Percentiles rank a stretch among this genome's conserved stretches.
These are phyloP conservation scores for Cerceris rybyensis DNA, from an alignment of 2,888 invertebrate species.

Conservation along the genomic window DNA sequence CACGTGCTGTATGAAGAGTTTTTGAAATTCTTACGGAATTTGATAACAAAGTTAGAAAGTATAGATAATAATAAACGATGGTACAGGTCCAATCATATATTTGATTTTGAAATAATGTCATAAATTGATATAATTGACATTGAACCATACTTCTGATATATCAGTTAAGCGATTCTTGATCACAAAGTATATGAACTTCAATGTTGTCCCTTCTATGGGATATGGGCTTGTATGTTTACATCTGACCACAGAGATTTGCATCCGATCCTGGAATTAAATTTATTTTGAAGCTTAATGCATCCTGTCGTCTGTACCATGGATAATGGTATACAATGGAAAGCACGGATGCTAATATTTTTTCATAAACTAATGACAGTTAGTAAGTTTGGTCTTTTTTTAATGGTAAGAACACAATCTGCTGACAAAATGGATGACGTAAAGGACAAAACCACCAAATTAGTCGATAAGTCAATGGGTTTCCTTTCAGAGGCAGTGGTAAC, in stretches of 20 bases:
- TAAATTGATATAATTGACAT: background rate
- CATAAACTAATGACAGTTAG: constrained; percentile 62
- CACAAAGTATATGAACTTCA: constrained; percentile 34
- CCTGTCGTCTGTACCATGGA: constrained; percentile 62
- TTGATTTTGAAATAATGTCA: background rate
- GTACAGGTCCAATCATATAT: background rate
- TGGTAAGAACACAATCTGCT: constrained; percentile 60
- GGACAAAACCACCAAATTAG: constrained; percentile 51
- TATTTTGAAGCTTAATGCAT: constrained; percentile 64
- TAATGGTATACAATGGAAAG: constrained; percentile 60
- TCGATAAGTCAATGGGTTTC: constrained; percentile 72
- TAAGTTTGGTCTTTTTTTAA: constrained; percentile 62
- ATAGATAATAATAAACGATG: background rate
- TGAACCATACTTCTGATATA: background rate
- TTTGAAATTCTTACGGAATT: too few relatives aligned
- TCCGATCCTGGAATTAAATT: constrained; percentile 61
- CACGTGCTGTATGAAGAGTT: too few relatives aligned
- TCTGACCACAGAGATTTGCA: constrained; percentile 62
- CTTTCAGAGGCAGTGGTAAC: constrained; percentile 79
- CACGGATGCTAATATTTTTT: constrained; percentile 65
- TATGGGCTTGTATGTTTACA: constrained; percentile 54
- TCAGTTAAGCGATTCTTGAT: constrained; percentile 10
- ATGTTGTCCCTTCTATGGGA: constrained; percentile 35
- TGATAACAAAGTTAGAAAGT: too few relatives aligned
- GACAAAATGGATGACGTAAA: constrained; percentile 55